Base-by-base conservation (phyloP, 2,113 vertebrate species). In the Callopanchax toddi region DNA sequence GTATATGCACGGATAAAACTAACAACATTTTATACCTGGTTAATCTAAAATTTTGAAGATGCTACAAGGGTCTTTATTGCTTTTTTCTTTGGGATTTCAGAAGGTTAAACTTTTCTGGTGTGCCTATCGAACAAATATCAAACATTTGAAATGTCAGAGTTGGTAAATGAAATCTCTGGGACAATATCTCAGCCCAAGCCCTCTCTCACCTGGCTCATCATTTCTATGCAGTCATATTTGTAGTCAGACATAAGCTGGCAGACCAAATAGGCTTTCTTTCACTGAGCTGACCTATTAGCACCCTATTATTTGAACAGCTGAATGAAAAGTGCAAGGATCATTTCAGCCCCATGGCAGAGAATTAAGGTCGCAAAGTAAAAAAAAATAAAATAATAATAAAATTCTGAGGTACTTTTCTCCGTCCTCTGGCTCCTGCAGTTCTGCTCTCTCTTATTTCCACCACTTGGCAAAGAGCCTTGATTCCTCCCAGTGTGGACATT, bases 131-230 rank as follows among this genome's bases (percentile, higher is more conserved):
- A 84, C 82, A 85, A 83, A 87, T 86, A 87, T 84, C 82, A 86
- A 79, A 85, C 76, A 81, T 81, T 81, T 76, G 50, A 88, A 89
- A 76, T 85, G 78, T 81, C 78, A 85, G 71, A 80, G 76, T 84
- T 88, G 67, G 66, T 71, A 84, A 86, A 83, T 83, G 48, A 87
- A 89, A 89, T 87, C 82, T 87, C 87, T 80, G 64, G 56, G 67
- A 87, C 85, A 82, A 86, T 67, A 68, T 61, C 64, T 68, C 21
- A 3, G 75, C 71, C 54, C 48, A 22, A 43, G 51, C 56, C 54
- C 63, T 70, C 46, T 22, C 48, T 82, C 73, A 84, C 69, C 69
- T 57, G 67, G 46, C 57, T 60, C 63, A 73, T 82, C 70, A 85
- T 78, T 53, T 79, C 45, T 43, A 75, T 50, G 53, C 55, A 74